Evolutionary conservation across 2,113 vertebrate genomes (phyloP), one percentile per base, ranked within the genome.

Genomic region (Bambusicola thoracicus): DNA sequence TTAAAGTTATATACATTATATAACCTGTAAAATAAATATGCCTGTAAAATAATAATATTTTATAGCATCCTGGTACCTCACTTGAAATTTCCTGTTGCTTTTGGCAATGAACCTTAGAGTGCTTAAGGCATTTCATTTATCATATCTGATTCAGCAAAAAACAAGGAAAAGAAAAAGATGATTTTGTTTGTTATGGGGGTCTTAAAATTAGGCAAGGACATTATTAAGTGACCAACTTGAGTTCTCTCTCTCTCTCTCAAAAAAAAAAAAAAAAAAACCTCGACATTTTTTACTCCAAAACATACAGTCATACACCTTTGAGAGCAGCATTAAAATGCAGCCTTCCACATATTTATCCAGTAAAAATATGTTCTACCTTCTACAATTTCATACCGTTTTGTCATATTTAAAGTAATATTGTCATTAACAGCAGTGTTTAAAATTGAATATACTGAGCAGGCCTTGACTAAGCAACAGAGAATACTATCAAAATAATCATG

Each of bases 211-310:
- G 36, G 20, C 8, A 66, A 41, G 1, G 14, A 27, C 2, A 36
- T 51, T 62, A 10, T 36, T 81, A 44, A 63, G 25, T 18, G 8
- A 49, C 19, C 22, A 81, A 0, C 49, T 53, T 70, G 30, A 63
- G 11, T 59, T 25, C 10, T 78, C 29, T n/a, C n/a, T n/a, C n/a
- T 18, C 20, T 2, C 5, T 65, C 38, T 63, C 13, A 63, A 2
- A 87, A 70, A 3, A 55, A 43, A 79, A 63, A 19, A 25, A 12
- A 49, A 25, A 48, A 1, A 2, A 2, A 0, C 1, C 53, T 10
- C 18, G n/a, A 5, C 49, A 8, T 34, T 89, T 85, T 81, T 27
- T 53, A 75, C 1, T 17, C 5, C 3, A 2, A 69, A 75, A 63
- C 1, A 62, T 11, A 8, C 5, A 44, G 36, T 34, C 19, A 46